A percentile compares a stretch with the other conserved stretches of the same genome.
phyloP scores from a whole-genome alignment of 2,113 vertebrate species.

The Noctilio leporinus region DNA sequence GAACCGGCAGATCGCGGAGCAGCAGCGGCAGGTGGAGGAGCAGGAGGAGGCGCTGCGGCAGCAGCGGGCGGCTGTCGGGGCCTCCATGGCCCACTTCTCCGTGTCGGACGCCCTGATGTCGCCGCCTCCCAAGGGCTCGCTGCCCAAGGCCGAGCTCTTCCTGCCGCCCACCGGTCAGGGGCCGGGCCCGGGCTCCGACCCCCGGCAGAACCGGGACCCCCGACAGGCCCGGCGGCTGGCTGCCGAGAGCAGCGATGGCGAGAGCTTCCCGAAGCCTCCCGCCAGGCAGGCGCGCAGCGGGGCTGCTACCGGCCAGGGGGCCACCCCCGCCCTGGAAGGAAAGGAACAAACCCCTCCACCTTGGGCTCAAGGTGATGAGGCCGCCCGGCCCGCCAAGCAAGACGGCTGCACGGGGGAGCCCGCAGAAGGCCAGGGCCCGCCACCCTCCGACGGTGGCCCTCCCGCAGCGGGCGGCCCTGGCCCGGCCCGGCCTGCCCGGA shows the following conservation, averaged over 20 bases:
- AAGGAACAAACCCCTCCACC: conserved; percentile 24
- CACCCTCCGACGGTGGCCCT: conserved; percentile 45
- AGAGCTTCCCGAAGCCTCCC: neutral
- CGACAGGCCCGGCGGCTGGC: conserved; percentile 81
- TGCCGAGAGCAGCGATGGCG: conserved; percentile 67
- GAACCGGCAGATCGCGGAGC: conserved; percentile 96
- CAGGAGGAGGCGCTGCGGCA: conserved; percentile 93
- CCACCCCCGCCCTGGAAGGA: conserved; percentile 52
- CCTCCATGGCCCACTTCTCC: conserved; percentile 96
- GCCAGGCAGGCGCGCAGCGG: conserved; percentile 12
- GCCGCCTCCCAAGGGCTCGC: conserved; percentile 84
- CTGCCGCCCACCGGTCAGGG: conserved; percentile 74
- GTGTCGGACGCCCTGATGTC: conserved; percentile 94
- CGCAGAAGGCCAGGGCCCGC: conserved; percentile 12
- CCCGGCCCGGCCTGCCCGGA: conserved; percentile 76
- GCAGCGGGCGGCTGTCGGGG: conserved; percentile 93
- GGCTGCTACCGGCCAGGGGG: conserved; percentile 46
- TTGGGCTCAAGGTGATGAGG: conserved; percentile 70
- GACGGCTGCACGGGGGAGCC: conserved; percentile 40
- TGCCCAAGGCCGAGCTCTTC: conserved; percentile 82
- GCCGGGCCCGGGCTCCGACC: conserved; percentile 84
- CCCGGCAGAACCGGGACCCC: conserved; percentile 89
- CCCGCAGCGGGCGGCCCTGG: conserved; percentile 65
- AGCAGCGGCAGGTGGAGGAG: conserved; percentile 92
- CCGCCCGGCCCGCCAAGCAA: neutral